Conservation (phyloP, 1,140 invertebrate genomes). For the Sycophila sp. region DNA sequence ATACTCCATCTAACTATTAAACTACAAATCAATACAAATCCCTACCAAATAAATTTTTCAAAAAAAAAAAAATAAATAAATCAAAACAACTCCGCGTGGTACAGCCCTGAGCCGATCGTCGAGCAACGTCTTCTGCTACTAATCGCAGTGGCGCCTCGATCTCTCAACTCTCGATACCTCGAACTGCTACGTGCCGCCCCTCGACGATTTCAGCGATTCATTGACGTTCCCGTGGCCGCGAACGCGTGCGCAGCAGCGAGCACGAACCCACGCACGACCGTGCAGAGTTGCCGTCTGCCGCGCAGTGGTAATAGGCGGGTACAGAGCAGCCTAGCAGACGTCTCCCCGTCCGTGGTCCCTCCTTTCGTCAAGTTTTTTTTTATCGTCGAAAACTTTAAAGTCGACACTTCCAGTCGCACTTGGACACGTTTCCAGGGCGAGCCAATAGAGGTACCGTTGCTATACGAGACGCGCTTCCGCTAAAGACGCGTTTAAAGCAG, state of each 20-base stretch:
- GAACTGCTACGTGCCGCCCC: not conserved
- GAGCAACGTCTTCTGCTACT: slow-evolving; percentile 1
- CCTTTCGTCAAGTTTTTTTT: not conserved
- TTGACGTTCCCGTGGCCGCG: not conserved
- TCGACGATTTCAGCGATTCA: slow-evolving; percentile 11
- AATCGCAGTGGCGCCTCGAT: not conserved
- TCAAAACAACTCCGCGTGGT: not conserved
- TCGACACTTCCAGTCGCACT: too few species aligned
- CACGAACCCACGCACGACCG: not conserved
- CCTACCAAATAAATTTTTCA: too few species aligned
- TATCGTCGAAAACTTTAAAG: too few species aligned
- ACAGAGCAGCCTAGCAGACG: not conserved
- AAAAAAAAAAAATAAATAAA: not conserved
- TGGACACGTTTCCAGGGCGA: too few species aligned
- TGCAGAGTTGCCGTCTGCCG: not conserved
- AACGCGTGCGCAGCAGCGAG: not conserved
- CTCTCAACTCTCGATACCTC: not conserved
- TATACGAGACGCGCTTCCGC: too few species aligned
- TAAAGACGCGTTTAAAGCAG: too few species aligned
- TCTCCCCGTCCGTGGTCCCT: not conserved
- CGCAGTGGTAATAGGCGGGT: slow-evolving; percentile 12
- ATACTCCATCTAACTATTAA: too few species aligned
- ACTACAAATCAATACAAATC: too few species aligned
- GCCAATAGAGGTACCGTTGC: too few species aligned
- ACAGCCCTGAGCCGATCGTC: not conserved